Evolutionary conservation across 2,797 vertebrate species (phyloP).

Genomic region (Betta splendens): DNA sequence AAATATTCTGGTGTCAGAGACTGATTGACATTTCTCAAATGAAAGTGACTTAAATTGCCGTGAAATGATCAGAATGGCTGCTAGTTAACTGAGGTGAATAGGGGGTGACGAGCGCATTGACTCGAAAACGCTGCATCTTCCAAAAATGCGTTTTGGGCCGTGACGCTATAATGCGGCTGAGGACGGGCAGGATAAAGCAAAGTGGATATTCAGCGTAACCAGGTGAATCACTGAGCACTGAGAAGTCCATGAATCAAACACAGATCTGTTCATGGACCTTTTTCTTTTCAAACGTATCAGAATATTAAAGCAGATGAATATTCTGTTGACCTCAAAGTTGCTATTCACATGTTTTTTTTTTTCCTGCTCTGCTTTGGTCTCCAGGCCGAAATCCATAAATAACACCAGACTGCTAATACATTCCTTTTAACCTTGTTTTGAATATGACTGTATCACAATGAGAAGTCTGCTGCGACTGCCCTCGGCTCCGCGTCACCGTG

Average conservation of each 20-base stretch:
- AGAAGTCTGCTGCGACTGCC: conserved; percentile 64
- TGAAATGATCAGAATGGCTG: not conserved
- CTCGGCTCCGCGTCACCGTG: conserved; percentile 58
- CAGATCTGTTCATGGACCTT: conserved; percentile 22
- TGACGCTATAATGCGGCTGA: conserved; percentile 17
- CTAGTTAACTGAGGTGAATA: not conserved
- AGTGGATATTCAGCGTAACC: conserved; percentile 30
- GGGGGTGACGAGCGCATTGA: not conserved
- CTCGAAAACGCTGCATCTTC: not conserved
- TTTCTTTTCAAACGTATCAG: conserved; percentile 37
- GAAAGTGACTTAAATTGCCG: not conserved
- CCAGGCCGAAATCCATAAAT: conserved; percentile 39
- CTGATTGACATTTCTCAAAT: not conserved
- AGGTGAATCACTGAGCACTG: conserved; percentile 18
- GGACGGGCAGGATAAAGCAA: conserved; percentile 13
- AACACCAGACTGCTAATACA: conserved; percentile 46
- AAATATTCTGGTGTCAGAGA: not conserved
- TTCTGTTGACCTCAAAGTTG: conserved; percentile 36
- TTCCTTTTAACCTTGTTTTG: conserved; percentile 54
- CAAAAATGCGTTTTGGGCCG: conserved; percentile 1
- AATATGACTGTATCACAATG: conserved; percentile 58
- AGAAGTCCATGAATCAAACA: conserved; percentile 21
- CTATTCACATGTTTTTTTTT: conserved; percentile 21
- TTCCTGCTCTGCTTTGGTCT: conserved; percentile 17
- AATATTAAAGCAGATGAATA: conserved; percentile 48